Percentiles rank a stretch among this genome's conserved stretches.
phyloP scores from a whole-genome alignment of 2,888 invertebrate genomes.

The Drosophila yooni region DNA sequence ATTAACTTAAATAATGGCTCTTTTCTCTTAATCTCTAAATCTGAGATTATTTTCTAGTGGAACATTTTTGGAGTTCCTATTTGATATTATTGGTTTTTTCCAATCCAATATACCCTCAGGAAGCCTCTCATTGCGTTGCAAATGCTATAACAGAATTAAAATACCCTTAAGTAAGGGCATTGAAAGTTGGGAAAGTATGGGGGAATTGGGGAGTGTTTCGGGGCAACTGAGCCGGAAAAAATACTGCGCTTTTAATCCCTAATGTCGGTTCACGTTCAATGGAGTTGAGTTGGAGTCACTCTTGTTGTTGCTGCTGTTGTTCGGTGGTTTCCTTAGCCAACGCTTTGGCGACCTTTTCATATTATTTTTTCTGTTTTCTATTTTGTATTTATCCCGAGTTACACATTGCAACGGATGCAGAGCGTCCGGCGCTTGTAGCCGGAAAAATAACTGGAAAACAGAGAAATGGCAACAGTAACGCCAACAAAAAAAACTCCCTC shows the following conservation, averaged over 20 bases:
- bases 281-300: conserved; percentile 55
- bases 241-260: conserved; percentile 72
- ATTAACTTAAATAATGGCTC: not conserved
- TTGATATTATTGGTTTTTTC: too few species aligned
- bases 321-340: conserved; percentile 54
- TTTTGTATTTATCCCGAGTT: conserved; percentile 10
- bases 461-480: conserved; percentile 49
- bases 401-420: conserved; percentile 64
- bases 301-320: conserved; percentile 7
- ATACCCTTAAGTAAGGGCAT: conserved; percentile 1
- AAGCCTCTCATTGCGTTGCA: not conserved
- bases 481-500: conserved; percentile 54
- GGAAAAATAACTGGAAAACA: conserved; percentile 69
- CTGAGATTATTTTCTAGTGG: too few species aligned
- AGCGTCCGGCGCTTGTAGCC: conserved; percentile 59
- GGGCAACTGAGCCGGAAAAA: conserved; percentile 48
- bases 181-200: not conserved
- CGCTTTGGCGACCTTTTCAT: conserved; percentile 65
- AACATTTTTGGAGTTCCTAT: too few species aligned
- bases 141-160: not conserved
- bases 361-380: conserved; percentile 39
- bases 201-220: not conserved
- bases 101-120: not conserved
- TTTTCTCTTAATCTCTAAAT: not conserved
- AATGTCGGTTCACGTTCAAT: conserved; percentile 79